A percentile compares a stretch with the other conserved stretches of the same genome.
Conservation (phyloP, 2,888 invertebrate species). For the Patella depressa region DNA sequence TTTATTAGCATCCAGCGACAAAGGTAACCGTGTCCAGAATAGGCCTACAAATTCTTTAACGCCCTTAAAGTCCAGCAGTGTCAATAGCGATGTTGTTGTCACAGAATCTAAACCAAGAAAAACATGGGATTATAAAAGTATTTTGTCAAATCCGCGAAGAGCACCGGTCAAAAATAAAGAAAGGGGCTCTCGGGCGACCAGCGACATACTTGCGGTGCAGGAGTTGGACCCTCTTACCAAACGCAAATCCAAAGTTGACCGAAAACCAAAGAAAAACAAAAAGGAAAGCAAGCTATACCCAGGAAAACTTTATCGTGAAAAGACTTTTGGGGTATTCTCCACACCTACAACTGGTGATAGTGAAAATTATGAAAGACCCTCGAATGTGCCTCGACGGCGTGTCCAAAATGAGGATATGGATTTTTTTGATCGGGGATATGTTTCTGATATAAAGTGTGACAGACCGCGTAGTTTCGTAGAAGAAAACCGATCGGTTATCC, state of each 20-base stretch:
- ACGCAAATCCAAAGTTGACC: too few relatives aligned
- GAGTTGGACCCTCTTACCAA: neutral
- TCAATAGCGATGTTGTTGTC: too few relatives aligned
- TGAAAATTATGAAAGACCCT: neutral
- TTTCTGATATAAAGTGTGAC: neutral
- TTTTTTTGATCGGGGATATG: neutral
- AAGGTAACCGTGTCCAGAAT: too few relatives aligned
- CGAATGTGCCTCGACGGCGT: neutral
- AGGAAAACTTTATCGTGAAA: neutral
- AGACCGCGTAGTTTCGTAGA: neutral
- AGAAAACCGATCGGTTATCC: neutral
- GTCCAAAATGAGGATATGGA: neutral
- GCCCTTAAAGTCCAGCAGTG: too few relatives aligned
- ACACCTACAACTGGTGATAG: neutral
- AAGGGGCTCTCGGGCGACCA: neutral
- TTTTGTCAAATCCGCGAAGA: too few relatives aligned
- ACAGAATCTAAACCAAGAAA: too few relatives aligned
- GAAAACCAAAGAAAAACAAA: constrained; percentile 1
- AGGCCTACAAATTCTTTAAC: too few relatives aligned
- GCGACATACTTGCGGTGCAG: neutral
- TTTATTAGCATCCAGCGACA: too few relatives aligned
- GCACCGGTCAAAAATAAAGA: neutral
- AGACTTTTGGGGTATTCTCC: neutral
- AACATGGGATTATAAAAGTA: too few relatives aligned
- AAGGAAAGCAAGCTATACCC: neutral